Evolutionary conservation across 2,888 invertebrate genomes (phyloP).

Genomic region (Rhynchonema sp.): DNA sequence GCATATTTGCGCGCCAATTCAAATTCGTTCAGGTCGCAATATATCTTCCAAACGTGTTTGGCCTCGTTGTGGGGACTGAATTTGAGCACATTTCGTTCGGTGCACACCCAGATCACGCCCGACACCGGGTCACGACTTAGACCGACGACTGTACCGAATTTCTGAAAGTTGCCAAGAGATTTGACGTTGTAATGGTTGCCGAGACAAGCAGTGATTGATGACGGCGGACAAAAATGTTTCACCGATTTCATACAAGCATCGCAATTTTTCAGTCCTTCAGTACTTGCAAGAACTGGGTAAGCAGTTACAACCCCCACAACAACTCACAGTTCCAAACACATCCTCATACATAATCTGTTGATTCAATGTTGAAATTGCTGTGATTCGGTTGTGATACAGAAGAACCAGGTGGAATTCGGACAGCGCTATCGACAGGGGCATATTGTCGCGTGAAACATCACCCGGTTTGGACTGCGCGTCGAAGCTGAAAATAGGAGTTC

Average conservation of each 20-base stretch:
- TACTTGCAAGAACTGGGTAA: too few relatives aligned
- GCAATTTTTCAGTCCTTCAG: too few relatives aligned
- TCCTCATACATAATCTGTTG: conserved; percentile 5
- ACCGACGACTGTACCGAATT: not conserved
- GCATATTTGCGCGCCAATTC: conserved; percentile 5
- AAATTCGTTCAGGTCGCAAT: conserved; percentile 4
- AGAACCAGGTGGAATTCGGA: conserved; percentile 2
- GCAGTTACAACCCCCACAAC: too few relatives aligned
- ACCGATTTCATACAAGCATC: too few relatives aligned
- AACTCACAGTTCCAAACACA: conserved; percentile 1
- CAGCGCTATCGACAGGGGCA: conserved; percentile 1
- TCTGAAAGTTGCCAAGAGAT: too few relatives aligned
- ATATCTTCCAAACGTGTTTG: conserved; percentile 7
- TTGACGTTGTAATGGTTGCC: too few relatives aligned
- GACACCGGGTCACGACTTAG: conserved; percentile 1
- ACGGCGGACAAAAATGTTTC: too few relatives aligned
- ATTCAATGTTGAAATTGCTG: conserved; percentile 5
- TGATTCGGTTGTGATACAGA: not conserved
- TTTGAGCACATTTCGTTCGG: conserved; percentile 1
- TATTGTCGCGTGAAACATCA: not conserved
- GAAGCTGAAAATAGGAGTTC: too few relatives aligned
- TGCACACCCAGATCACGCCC: conserved; percentile 7
- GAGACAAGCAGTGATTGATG: too few relatives aligned
- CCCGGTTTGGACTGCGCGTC: too few relatives aligned
- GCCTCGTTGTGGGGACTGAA: conserved; percentile 4